These are phyloP conservation scores for Prorops nasuta DNA, from an alignment of 1,140 invertebrate genomes.

Conservation along the genomic window DNA sequence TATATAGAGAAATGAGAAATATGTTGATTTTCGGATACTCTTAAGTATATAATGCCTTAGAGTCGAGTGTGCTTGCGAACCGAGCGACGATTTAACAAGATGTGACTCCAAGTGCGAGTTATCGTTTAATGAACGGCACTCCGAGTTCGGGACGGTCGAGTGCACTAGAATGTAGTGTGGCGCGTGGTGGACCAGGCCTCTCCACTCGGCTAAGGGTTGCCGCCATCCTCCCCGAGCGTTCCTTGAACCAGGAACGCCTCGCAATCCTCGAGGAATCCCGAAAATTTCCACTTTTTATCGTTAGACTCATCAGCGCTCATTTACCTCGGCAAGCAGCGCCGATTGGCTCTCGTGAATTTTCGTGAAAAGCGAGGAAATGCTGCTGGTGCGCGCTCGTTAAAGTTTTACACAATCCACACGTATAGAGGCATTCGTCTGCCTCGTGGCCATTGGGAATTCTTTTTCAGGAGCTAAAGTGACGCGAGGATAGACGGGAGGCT, in stretches of 20 bases:
- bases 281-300: slow-evolving; percentile 44
- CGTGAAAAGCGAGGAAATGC: too few species aligned
- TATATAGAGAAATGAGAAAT: background rate
- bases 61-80: background rate
- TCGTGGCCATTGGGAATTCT: too few species aligned
- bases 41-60: background rate
- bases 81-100: slow-evolving; percentile 35
- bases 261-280: slow-evolving; percentile 32
- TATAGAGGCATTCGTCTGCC: too few species aligned
- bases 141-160: slow-evolving; percentile 35
- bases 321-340: too few species aligned
- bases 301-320: slow-evolving; percentile 52
- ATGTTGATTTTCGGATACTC: background rate
- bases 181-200: slow-evolving; percentile 31
- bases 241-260: background rate
- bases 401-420: too few species aligned
- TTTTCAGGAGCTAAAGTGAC: too few species aligned
- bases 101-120: slow-evolving; percentile 39
- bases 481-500: too few species aligned
- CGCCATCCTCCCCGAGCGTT: slow-evolving; percentile 10
- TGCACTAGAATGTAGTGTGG: slow-evolving; percentile 42
- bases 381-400: too few species aligned
- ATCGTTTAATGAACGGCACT: slow-evolving; percentile 50
- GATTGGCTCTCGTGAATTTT: too few species aligned
- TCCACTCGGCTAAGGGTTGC: slow-evolving; percentile 41